These are phyloP conservation scores for Mareca penelope DNA, from an alignment of 2,797 vertebrate species.

Conservation along the genomic window DNA sequence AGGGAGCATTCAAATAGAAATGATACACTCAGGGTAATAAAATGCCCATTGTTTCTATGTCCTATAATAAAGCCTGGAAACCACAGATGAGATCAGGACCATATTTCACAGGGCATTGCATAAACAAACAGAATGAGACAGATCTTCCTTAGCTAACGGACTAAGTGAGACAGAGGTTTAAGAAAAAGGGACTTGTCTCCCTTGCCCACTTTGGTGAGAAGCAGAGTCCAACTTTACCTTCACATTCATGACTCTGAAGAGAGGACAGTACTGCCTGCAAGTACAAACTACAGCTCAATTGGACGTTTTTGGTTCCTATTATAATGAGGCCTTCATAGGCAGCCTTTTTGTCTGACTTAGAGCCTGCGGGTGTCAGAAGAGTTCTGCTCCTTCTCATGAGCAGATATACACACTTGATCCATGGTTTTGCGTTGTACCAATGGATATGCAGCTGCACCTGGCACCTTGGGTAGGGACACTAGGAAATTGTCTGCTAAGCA, in stretches of 20 bases:
- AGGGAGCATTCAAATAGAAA: constrained; percentile 56
- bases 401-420: fast-evolving
- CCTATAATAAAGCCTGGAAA: constrained; percentile 20
- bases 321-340: not conserved
- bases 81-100: constrained; percentile 35
- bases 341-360: not conserved
- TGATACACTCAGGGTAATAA: constrained; percentile 31
- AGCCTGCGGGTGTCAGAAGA: not conserved
- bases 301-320: not conserved
- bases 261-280: not conserved
- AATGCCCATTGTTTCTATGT: constrained; percentile 34
- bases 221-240: not conserved
- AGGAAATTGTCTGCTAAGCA: not conserved
- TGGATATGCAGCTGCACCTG: not conserved
- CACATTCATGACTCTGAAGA: not conserved
- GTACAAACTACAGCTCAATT: not conserved
- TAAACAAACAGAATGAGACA: not conserved
- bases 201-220: not conserved
- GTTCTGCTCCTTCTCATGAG: not conserved
- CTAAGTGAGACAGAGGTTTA: not conserved
- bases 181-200: not conserved
- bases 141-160: not conserved
- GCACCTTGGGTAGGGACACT: not conserved
- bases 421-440: not conserved
- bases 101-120: not conserved